Evolutionary conservation across 1,140 invertebrate species (phyloP).

Genomic region (Tetramorium parvispinum): DNA sequence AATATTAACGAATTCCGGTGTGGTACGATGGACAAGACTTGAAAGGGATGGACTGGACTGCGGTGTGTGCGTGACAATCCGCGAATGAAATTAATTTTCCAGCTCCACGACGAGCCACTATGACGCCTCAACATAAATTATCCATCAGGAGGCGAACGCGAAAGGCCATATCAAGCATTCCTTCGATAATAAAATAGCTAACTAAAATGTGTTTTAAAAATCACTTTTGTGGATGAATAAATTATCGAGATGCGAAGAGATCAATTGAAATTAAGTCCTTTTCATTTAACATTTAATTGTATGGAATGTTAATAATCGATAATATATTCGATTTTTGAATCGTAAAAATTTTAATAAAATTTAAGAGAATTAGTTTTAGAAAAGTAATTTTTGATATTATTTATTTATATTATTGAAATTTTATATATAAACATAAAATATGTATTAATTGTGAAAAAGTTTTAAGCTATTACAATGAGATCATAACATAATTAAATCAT

Average conservation of each 20-base stretch:
- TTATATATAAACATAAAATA: background rate
- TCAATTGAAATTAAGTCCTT: background rate
- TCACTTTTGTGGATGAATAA: background rate
- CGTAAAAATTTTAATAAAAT: background rate
- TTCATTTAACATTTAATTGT: background rate
- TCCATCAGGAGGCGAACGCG: slow-evolving; percentile 50
- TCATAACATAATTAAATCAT: background rate
- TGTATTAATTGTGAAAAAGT: background rate
- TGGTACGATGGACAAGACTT: slow-evolving; percentile 73
- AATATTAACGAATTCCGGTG: slow-evolving; percentile 81
- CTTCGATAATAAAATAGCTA: slow-evolving; percentile 27
- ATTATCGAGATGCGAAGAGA: background rate
- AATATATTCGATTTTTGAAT: background rate
- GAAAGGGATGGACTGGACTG: slow-evolving; percentile 77
- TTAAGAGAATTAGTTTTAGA: background rate
- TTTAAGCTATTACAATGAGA: background rate
- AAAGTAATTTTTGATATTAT: background rate
- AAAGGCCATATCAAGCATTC: slow-evolving; percentile 2
- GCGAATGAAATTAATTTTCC: slow-evolving; percentile 78
- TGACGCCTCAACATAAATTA: slow-evolving; percentile 70
- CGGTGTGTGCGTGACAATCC: slow-evolving; percentile 72
- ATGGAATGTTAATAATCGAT: too few relatives aligned
- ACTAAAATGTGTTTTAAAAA: slow-evolving; percentile 11
- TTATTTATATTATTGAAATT: background rate
- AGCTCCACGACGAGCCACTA: slow-evolving; percentile 60